These are phyloP conservation scores for Baronia brevicornis DNA, from an alignment of 2,888 invertebrate genomes.

Conservation along the genomic window DNA sequence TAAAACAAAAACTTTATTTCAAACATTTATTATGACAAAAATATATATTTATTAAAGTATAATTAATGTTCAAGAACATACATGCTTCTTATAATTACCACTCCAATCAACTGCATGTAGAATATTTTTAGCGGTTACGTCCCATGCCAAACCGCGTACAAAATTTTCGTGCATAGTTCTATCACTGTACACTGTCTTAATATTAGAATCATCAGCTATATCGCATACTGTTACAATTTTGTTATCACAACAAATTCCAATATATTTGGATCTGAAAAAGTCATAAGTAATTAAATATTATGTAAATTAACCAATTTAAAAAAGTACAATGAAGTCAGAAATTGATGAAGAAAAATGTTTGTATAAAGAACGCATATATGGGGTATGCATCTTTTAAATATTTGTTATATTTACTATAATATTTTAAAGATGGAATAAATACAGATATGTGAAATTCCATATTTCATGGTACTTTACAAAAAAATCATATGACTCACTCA, in stretches of 20 bases:
- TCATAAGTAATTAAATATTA: not conserved
- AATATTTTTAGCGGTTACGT: constrained; percentile 35
- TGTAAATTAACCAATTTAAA: too few species aligned
- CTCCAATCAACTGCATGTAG: constrained; percentile 78
- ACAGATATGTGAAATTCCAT: too few species aligned
- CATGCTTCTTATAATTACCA: constrained; percentile 56
- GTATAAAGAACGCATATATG: too few species aligned
- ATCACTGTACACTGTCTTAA: constrained; percentile 44
- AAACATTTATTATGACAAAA: too few species aligned
- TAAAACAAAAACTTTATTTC: too few species aligned
- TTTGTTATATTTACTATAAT: too few species aligned
- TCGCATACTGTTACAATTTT: constrained; percentile 55
- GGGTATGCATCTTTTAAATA: too few species aligned
- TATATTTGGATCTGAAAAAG: constrained; percentile 42
- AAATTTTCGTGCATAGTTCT: constrained; percentile 56
- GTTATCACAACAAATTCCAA: constrained; percentile 65
- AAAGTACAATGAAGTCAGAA: too few species aligned
- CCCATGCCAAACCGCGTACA: constrained; percentile 74
- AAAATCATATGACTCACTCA: constrained; percentile 36
- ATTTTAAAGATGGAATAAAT: too few species aligned
- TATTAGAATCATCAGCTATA: constrained; percentile 28
- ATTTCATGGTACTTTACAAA: constrained; percentile 3
- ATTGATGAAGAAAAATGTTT: too few species aligned
- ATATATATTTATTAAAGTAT: not conserved
- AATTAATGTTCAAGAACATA: constrained; percentile 23